Evolutionary conservation across 1,140 invertebrate species (phyloP), one percentile per base, ranked within the genome.

Genomic region (Drosophila kanapiae): DNA sequence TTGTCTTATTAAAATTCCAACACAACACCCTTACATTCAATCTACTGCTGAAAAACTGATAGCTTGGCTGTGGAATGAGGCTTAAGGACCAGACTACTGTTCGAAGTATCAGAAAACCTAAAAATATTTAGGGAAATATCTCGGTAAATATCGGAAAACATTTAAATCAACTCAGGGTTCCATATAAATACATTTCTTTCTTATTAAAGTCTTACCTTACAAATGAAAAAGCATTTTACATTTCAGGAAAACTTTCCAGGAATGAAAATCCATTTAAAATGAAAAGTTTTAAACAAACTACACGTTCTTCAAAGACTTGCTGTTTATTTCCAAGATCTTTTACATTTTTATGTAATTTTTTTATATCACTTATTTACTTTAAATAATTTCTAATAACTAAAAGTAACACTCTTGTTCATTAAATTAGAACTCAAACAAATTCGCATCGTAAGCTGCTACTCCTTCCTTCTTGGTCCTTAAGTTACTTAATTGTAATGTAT

Each of bases 21-120:
- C 31, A 65, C 48, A 67, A 68, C 43, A 68, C 43, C 43, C 37
- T 65, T 11, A 49, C 43, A 35, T 33, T 49, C 62, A 49, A 47
- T 16, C 16, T 38, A 51, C 29, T 45, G 62, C 11, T 38, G n/a
- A n/a, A 67, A 68, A 49, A 40, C 16, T 33, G 37, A 9, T 9
- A 9, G 37, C 14, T 33, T 42, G 14, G n/a, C 40, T 8, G 0
- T 7, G 3, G 1, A 23, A 3, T 67, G 64, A 65, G 16, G 14
- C 9, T 10, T 10, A 8, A 11, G 9, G 10, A 29, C 2, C 6
- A 40, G 43, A 7, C n/a, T 3, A 37, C 38, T 43, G 33, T 38
- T 18, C 5, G 10, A 10, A 23, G 37, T 54, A 9, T 18, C n/a
- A n/a, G 0, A 4, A 3, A 0, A n/a, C n/a, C n/a, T n/a, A 37